These are phyloP conservation scores for Leptodactylus fallax DNA, from an alignment of 2,797 vertebrate species.

Conservation along the genomic window DNA sequence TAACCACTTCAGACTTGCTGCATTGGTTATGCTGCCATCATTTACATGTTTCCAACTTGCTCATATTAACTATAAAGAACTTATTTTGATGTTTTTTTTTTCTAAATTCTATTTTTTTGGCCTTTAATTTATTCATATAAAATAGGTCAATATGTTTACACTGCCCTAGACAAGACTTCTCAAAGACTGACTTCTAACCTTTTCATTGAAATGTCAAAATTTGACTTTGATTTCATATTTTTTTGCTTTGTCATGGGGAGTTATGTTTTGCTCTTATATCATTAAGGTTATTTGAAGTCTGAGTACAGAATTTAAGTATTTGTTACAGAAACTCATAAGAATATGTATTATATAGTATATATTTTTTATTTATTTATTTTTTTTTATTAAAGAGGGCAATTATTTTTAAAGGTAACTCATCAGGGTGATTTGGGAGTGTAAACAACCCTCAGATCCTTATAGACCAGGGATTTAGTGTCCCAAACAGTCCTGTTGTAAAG, in stretches of 20 bases:
- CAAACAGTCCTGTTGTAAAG: no score
- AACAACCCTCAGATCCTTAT: no score
- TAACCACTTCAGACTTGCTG: neutral
- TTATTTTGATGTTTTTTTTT: no score
- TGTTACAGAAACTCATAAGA: neutral
- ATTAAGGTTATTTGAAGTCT: neutral
- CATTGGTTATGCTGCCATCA: neutral
- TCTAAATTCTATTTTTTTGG: neutral
- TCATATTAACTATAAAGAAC: neutral
- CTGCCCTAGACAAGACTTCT: neutral
- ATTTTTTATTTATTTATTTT: no score
- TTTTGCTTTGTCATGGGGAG: neutral
- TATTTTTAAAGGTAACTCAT: no score
- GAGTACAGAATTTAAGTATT: neutral
- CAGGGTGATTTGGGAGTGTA: no score
- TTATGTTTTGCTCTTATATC: neutral
- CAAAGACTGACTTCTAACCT: conserved; percentile 23
- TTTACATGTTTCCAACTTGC: neutral
- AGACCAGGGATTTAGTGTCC: no score
- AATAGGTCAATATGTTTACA: conserved; percentile 16
- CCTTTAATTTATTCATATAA: neutral
- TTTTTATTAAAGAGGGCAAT: no score
- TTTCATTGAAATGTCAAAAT: conserved; percentile 28
- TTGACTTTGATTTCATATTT: neutral
- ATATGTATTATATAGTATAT: neutral